Conservation (phyloP, 2,888 invertebrate genomes). For the Diachrysia chrysitis region DNA sequence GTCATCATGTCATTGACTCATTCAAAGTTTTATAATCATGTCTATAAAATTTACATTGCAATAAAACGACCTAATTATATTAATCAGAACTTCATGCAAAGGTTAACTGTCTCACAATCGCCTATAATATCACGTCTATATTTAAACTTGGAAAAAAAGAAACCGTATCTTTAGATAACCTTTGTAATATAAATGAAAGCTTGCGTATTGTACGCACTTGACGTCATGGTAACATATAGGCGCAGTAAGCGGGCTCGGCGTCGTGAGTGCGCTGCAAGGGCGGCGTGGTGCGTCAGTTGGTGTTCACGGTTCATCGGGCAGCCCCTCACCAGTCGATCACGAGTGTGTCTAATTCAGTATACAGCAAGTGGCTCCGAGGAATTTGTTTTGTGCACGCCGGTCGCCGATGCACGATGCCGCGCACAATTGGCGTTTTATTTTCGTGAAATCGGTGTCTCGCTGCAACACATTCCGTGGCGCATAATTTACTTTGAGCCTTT, state of each 20-base stretch:
- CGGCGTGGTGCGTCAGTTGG: slow-evolving; percentile 57
- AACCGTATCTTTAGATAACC: slow-evolving; percentile 34
- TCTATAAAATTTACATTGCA: slow-evolving; percentile 34
- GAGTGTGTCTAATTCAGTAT: slow-evolving; percentile 86
- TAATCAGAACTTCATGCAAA: slow-evolving; percentile 48
- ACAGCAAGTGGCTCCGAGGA: slow-evolving; percentile 83
- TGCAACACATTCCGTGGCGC: slow-evolving; percentile 75
- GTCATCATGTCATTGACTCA: slow-evolving; percentile 27
- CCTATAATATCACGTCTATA: slow-evolving; percentile 46
- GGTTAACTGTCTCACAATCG: slow-evolving; percentile 47
- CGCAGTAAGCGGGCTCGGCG: slow-evolving; percentile 31
- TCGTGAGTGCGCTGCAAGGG: slow-evolving; percentile 33
- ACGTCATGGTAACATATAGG: slow-evolving; percentile 38
- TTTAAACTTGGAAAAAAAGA: slow-evolving; percentile 41
- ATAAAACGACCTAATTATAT: slow-evolving; percentile 46
- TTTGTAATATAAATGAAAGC: slow-evolving; percentile 35
- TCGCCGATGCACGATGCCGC: slow-evolving; percentile 77
- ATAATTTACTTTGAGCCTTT: slow-evolving; percentile 79
- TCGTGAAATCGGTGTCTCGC: slow-evolving; percentile 78
- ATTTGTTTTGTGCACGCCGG: slow-evolving; percentile 85
- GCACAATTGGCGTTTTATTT: slow-evolving; percentile 85
- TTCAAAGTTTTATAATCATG: slow-evolving; percentile 12
- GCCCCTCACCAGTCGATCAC: slow-evolving; percentile 78
- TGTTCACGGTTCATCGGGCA: slow-evolving; percentile 77
- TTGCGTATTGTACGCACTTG: slow-evolving; percentile 29